phyloP scores from a whole-genome alignment of 2,797 vertebrate genomes.

The Silurus aristotelis region DNA sequence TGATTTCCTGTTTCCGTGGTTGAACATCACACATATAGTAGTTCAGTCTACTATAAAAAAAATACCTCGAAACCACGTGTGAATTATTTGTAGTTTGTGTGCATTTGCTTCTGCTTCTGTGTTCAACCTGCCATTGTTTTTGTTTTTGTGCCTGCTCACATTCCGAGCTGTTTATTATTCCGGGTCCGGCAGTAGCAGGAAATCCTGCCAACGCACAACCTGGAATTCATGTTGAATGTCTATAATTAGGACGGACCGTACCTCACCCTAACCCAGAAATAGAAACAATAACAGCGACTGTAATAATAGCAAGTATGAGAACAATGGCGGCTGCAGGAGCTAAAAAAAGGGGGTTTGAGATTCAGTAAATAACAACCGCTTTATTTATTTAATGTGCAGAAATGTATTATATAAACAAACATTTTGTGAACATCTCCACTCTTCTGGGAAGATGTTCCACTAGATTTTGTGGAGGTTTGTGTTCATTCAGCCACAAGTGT shows the following conservation, averaged over 20 bases:
- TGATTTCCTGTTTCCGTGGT: background rate
- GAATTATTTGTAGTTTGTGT: constrained; percentile 12
- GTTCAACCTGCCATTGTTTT: constrained; percentile 30
- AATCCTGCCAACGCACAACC: constrained; percentile 17
- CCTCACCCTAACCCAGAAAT: background rate
- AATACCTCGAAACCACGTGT: background rate
- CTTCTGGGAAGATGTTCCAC: no score
- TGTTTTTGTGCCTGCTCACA: constrained; percentile 4
- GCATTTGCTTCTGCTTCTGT: background rate
- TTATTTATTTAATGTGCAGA: no score
- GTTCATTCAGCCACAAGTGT: no score
- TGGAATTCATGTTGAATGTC: constrained; percentile 24
- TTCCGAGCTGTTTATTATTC: constrained; percentile 28
- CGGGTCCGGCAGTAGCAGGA: constrained; percentile 28
- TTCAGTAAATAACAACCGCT: no score
- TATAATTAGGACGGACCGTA: constrained; percentile 18
- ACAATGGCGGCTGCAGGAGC: background rate
- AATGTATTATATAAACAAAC: no score
- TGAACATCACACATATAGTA: no score
- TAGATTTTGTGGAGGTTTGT: no score
- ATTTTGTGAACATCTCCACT: no score
- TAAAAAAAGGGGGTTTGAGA: no score
- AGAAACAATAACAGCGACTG: constrained; percentile 25
- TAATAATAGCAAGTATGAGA: constrained; percentile 8
- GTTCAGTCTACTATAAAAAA: background rate